Percentiles rank a stretch among this genome's conserved stretches.
Conservation (phyloP, 2,797 vertebrate species). For the Gallirallus australis region DNA sequence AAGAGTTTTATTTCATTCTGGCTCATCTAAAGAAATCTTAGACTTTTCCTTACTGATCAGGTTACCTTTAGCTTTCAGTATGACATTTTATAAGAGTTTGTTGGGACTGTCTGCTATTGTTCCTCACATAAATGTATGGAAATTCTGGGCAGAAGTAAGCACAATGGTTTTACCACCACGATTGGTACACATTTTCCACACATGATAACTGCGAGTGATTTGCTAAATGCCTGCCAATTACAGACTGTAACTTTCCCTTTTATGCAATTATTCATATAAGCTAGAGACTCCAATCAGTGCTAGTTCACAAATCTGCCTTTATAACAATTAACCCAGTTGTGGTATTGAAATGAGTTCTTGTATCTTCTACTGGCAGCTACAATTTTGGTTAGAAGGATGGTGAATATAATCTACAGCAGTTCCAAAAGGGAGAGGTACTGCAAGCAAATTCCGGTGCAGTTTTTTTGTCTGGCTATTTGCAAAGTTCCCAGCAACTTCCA, state of each 20-base stretch:
- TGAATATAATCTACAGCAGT: conserved; percentile 1
- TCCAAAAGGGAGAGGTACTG: conserved; percentile 50
- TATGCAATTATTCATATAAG: conserved; percentile 45
- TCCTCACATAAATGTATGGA: conserved; percentile 52
- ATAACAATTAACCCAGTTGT: conserved; percentile 59
- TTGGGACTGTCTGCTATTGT: conserved; percentile 46
- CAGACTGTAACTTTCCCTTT: conserved; percentile 50
- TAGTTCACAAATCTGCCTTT: conserved; percentile 51
- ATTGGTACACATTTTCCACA: conserved; percentile 21
- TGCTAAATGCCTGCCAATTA: conserved; percentile 57
- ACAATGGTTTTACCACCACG: conserved; percentile 3
- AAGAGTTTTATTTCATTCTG: conserved; percentile 71
- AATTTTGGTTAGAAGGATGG: conserved; percentile 60
- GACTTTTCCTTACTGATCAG: conserved; percentile 49
- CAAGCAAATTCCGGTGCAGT: conserved; percentile 30
- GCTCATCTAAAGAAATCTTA: conserved; percentile 70
- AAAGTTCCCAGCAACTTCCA: conserved; percentile 61
- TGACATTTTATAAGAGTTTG: conserved; percentile 46
- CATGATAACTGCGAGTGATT: conserved; percentile 16
- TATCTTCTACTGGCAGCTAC: conserved; percentile 64
- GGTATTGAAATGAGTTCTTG: conserved; percentile 64
- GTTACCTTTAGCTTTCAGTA: conserved; percentile 60
- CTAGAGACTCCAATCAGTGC: conserved; percentile 32
- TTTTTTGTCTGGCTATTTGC: conserved; percentile 61
- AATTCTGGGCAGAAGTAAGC: conserved; percentile 43